Base-by-base conservation (phyloP, 2,888 invertebrate genomes). In the Tanytarsus gracilentus region DNA sequence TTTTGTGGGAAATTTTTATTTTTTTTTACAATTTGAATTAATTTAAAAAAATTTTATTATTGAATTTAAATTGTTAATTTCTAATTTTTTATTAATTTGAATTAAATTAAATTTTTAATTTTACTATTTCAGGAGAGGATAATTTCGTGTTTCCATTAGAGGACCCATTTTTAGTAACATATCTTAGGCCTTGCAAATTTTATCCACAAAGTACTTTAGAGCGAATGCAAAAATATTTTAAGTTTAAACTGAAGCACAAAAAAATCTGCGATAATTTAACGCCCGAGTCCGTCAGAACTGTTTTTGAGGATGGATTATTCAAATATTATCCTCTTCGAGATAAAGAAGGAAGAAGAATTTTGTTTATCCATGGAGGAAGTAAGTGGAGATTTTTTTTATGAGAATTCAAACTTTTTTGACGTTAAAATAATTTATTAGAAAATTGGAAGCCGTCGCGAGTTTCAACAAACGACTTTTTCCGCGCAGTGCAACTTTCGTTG, bases 151-250 rank as follows among this genome's bases (percentile, higher is more conserved):
- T 86, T 56, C 87, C 87, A 0, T 65, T 78, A n/a, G 36, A 36
- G 53, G 87, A 88, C 66, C 80, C 82, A 2, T 91, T 82, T 68
- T 77, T 90, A 49, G 72, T 82, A 62, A 84, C 86, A 72, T 94
- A 91, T 69, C 75, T 94, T 48, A 78, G 94, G 62, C 92, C 92
- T 0, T 85, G 87, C 68, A 90, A 92, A 73, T 94, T 85, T 73
- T 88, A 93, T 69, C 81, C 89, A 1, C 85, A 88, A 55, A 84
- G 88, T 65, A 85, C 92, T 3, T 83, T 86, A 64, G 81, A 82
- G 6, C 23, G 16, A 16, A 4, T 55, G 11, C 40, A 55, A 26
- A 79, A 79, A 56, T 88, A 82, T 67, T 89, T 85, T 71, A 80
- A 79, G 66, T 88, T 86, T 72, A 80, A 82, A 64, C 53, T 72